Evolutionary conservation across 1,140 invertebrate species (phyloP).

Genomic region (Berghia stephanieae): DNA sequence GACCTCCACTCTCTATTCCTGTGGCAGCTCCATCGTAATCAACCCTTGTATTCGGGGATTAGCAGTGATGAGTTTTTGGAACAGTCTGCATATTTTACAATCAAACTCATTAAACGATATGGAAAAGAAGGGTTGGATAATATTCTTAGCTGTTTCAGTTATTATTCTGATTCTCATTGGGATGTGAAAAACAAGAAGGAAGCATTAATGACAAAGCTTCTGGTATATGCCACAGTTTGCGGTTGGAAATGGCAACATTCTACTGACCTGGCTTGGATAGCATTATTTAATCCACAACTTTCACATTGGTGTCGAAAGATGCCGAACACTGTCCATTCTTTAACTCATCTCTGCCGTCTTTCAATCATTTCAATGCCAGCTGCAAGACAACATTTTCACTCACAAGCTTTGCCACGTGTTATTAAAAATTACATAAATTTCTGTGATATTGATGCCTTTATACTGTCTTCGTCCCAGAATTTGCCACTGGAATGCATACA

Average conservation of each 20-base stretch:
- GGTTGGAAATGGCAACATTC: constrained; percentile 46
- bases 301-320: constrained; percentile 40
- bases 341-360: constrained; percentile 41
- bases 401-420: no score
- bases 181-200: constrained; percentile 31
- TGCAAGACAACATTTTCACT: no score
- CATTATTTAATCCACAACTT: constrained; percentile 33
- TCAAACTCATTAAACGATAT: constrained; percentile 43
- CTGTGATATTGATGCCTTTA: no score
- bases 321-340: constrained; percentile 28
- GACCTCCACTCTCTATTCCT: constrained; percentile 42
- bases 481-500: no score
- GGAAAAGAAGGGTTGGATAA: constrained; percentile 28
- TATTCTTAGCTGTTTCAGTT: constrained; percentile 41
- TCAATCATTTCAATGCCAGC: no score
- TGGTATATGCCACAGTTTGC: constrained; percentile 41
- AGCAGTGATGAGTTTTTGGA: constrained; percentile 39
- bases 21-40: constrained; percentile 47
- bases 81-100: constrained; percentile 40
- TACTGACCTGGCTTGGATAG: constrained; percentile 32
- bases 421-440: no score
- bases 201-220: constrained; percentile 36
- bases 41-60: constrained; percentile 43
- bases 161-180: constrained; percentile 52
- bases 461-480: no score